Evolutionary conservation across 2,113 vertebrate genomes (phyloP).

Genomic region (Gila orcuttii): DNA sequence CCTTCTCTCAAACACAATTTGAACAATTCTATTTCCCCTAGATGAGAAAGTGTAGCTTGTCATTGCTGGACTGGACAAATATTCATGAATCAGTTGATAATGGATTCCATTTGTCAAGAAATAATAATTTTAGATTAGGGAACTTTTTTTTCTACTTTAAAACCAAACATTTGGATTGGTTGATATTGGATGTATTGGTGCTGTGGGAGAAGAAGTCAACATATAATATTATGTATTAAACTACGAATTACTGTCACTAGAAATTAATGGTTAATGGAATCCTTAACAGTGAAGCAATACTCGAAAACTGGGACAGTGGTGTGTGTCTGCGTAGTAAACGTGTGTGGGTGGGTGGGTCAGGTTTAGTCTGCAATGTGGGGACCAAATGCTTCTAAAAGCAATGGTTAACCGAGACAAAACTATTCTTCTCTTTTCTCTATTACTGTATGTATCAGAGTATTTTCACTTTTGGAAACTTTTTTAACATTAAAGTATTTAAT

Average conservation of each 20-base stretch:
- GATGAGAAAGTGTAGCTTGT: slow-evolving; percentile 86
- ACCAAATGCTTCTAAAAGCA: neutral
- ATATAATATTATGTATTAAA: slow-evolving; percentile 42
- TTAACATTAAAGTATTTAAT: neutral
- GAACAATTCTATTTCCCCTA: slow-evolving; percentile 80
- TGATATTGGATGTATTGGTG: slow-evolving; percentile 40
- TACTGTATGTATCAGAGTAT: neutral
- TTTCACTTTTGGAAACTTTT: slow-evolving; percentile 4
- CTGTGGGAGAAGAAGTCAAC: slow-evolving; percentile 2
- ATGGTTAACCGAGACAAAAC: neutral
- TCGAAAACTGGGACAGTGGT: neutral
- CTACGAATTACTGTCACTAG: slow-evolving; percentile 51
- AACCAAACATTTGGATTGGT: slow-evolving; percentile 44
- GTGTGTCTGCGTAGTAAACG: neutral
- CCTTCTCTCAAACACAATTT: slow-evolving; percentile 92
- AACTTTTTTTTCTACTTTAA: slow-evolving; percentile 46
- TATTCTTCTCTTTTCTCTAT: neutral
- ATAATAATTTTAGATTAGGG: slow-evolving; percentile 66
- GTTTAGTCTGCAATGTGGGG: slow-evolving; percentile 16
- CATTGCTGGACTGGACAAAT: slow-evolving; percentile 88
- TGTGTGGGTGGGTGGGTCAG: neutral
- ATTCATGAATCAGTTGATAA: slow-evolving; percentile 81
- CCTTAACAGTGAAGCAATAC: slow-evolving; percentile 32
- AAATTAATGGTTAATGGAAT: slow-evolving; percentile 47
- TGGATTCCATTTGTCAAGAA: slow-evolving; percentile 71